Evolutionary conservation across 2,888 invertebrate species (phyloP).

Genomic region (Cabera pusaria): DNA sequence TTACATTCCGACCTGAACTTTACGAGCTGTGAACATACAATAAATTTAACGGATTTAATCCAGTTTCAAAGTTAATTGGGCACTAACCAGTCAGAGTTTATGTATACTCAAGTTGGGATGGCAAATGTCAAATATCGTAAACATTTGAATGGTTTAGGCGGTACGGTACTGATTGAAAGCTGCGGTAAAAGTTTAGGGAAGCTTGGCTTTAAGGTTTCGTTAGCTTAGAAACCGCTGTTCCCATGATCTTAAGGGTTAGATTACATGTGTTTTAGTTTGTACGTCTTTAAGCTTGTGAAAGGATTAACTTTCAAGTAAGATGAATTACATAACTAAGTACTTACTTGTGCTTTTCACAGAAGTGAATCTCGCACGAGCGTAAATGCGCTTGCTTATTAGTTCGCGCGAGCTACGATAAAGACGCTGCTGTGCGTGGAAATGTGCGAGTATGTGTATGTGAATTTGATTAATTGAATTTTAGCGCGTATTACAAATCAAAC

Average conservation of each 20-base stretch:
- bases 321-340: no score
- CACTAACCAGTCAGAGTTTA: conserved; percentile 27
- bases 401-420: no score
- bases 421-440: no score
- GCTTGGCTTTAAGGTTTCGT: conserved; percentile 9
- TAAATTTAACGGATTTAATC: conserved; percentile 36
- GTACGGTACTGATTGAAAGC: conserved; percentile 16
- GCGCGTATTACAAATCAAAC: no score
- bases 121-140: conserved; percentile 31
- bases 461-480: no score
- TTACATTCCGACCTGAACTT: conserved; percentile 30
- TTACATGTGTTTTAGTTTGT: conserved; percentile 13
- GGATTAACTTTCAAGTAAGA: no score
- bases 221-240: conserved; percentile 9
- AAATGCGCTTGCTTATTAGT: no score
- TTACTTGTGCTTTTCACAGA: no score
- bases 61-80: conserved; percentile 32
- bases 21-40: conserved; percentile 34
- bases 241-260: neutral
- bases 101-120: conserved; percentile 17
- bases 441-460: no score
- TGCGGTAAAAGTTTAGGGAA: conserved; percentile 9
- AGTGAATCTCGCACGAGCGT: no score
- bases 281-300: neutral
- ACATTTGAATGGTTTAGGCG: conserved; percentile 19